These are phyloP conservation scores for Rhinella marina DNA, from an alignment of 2,797 vertebrate genomes.

Conservation along the genomic window DNA sequence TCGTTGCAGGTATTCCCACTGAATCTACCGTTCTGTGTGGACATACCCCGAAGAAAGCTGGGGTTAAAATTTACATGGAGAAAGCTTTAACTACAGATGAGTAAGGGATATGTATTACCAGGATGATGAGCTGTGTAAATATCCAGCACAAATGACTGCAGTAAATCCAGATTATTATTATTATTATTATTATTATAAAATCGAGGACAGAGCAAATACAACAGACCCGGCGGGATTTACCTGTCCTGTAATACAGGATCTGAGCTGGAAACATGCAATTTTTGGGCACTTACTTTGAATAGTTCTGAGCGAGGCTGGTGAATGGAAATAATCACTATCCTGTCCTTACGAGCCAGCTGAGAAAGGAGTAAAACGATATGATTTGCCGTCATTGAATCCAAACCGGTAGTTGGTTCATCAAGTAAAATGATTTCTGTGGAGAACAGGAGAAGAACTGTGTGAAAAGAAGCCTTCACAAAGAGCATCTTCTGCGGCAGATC, in stretches of 20 bases:
- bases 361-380: conserved; percentile 88
- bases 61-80: neutral
- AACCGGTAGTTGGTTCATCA: conserved; percentile 93
- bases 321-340: conserved; percentile 92
- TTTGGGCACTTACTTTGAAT: conserved; percentile 81
- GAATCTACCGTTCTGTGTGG: too few species aligned
- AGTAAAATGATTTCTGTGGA: conserved; percentile 89
- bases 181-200: neutral
- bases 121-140: neutral
- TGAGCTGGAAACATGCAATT: neutral
- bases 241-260: neutral
- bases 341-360: conserved; percentile 84
- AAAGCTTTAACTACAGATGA: neutral
- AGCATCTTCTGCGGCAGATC: neutral
- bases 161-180: conserved; percentile 10
- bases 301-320: conserved; percentile 96
- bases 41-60: neutral
- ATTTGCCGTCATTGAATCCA: conserved; percentile 96
- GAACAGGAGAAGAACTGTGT: conserved; percentile 22
- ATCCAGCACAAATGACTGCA: neutral
- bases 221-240: neutral
- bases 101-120: neutral
- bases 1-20: too few species aligned
- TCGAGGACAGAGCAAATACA: neutral
- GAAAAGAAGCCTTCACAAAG: neutral